Conservation (phyloP, 2,888 invertebrate species). For the Noctua janthina region DNA sequence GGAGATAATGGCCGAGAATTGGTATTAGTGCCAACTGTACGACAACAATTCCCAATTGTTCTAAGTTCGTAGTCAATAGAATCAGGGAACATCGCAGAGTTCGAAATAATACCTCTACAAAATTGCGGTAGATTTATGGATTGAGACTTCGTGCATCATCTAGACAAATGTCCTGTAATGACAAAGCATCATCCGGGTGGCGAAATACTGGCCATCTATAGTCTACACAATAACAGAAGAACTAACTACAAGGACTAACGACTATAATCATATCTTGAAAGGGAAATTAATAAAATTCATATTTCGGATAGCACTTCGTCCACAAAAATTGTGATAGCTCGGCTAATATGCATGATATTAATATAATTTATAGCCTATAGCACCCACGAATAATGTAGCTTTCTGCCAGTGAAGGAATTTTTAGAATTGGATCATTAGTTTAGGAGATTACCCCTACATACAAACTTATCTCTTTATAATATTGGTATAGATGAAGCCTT, state of each 20-base stretch:
- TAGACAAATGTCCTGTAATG: background rate
- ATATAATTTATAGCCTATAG: too few relatives aligned
- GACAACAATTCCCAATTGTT: slow-evolving; percentile 27
- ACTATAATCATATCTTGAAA: background rate
- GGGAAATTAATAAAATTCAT: background rate
- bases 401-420: too few relatives aligned
- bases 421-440: too few relatives aligned
- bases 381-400: too few relatives aligned
- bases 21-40: slow-evolving; percentile 58
- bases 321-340: too few relatives aligned
- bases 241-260: background rate
- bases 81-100: background rate
- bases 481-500: too few relatives aligned
- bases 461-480: too few relatives aligned
- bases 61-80: background rate
- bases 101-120: background rate
- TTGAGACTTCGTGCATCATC: background rate
- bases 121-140: background rate
- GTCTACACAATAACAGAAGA: background rate
- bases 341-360: too few relatives aligned
- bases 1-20: slow-evolving; percentile 68
- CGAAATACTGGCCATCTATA: background rate
- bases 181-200: background rate
- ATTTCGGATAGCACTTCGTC: background rate
- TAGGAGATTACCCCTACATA: too few relatives aligned